Percentiles rank a stretch among this genome's conserved stretches.
Conservation (phyloP, 2,113 vertebrate species). For the Oxyura jamaicensis region DNA sequence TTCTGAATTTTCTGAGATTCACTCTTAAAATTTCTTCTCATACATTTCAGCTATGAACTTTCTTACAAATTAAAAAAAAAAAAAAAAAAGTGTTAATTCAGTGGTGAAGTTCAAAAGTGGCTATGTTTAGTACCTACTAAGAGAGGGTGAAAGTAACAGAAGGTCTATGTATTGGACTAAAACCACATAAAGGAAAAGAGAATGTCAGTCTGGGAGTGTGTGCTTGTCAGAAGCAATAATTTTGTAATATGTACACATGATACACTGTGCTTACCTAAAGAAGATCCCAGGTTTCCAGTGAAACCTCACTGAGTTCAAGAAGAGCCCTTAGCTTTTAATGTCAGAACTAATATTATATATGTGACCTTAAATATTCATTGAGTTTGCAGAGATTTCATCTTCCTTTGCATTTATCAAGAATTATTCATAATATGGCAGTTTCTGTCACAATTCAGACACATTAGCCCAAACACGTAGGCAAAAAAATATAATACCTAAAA, state of each 20-base stretch:
- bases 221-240: neutral
- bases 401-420: slow-evolving; percentile 13
- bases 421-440: slow-evolving; percentile 5
- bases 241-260: neutral
- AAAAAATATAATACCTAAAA: neutral
- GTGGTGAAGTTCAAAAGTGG: neutral
- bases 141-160: neutral
- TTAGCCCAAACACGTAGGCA: neutral
- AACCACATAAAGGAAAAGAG: neutral
- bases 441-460: slow-evolving; percentile 30
- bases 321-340: neutral
- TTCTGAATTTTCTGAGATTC: neutral
- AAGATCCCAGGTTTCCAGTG: neutral
- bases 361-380: slow-evolving; percentile 38
- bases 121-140: neutral
- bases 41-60: neutral
- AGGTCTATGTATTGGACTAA: neutral
- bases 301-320: neutral
- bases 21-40: neutral
- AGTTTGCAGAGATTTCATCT: slow-evolving; percentile 2
- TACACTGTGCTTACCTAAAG: neutral
- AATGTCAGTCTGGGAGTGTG: neutral
- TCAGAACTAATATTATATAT: neutral
- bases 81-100: neutral
- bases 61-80: neutral